Conservation (phyloP, 2,113 vertebrate species). For the Chascanopsetta lugubris region DNA sequence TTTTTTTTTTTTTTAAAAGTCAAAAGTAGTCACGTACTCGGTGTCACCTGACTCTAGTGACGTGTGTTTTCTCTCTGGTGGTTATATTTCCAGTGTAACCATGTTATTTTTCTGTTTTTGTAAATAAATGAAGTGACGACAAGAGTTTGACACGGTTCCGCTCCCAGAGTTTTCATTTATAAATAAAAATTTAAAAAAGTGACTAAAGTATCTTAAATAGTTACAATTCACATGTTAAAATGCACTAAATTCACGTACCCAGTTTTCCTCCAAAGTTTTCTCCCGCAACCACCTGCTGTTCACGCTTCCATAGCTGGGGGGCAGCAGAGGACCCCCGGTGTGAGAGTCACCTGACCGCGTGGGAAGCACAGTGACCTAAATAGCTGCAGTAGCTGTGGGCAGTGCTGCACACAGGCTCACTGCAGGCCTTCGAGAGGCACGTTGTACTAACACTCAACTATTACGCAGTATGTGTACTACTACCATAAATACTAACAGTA, state of each 20-base stretch:
- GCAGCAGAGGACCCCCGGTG: constrained; percentile 2
- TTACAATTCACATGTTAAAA: not conserved
- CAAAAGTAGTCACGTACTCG: not conserved
- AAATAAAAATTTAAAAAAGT: too few species aligned
- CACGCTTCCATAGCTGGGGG: constrained; percentile 23
- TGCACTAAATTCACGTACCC: not conserved
- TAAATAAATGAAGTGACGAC: constrained; percentile 77
- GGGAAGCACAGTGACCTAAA: constrained; percentile 73
- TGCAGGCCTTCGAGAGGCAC: too few species aligned
- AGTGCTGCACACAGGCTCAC: too few species aligned
- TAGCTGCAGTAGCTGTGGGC: constrained; percentile 37
- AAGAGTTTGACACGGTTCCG: not conserved
- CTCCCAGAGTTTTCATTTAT: not conserved
- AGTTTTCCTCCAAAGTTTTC: not conserved
- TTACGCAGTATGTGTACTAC: too few species aligned
- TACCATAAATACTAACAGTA: too few species aligned
- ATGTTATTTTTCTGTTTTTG: constrained; percentile 65
- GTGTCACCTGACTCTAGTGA: not conserved
- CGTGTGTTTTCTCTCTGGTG: constrained; percentile 23
- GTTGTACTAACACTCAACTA: too few species aligned
- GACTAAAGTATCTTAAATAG: too few species aligned
- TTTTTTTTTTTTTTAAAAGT: constrained; percentile 20
- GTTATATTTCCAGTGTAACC: constrained; percentile 43
- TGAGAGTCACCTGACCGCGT: constrained; percentile 53
- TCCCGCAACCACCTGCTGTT: not conserved